Evolutionary conservation across 2,888 invertebrate species (phyloP), one percentile per base, ranked within the genome.

Genomic region (Heliconius erato): DNA sequence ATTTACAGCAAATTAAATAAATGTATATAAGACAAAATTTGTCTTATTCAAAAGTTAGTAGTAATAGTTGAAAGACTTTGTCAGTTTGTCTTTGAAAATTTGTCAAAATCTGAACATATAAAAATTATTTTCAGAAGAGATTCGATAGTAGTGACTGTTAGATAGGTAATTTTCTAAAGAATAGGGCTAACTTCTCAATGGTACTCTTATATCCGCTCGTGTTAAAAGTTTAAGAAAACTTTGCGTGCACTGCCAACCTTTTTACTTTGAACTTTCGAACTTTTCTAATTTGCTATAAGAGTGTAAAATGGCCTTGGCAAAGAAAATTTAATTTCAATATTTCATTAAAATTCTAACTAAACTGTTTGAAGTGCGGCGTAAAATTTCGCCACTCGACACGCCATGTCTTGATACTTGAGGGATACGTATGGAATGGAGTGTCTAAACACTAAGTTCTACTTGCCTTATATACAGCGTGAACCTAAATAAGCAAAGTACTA

Each of bases 1-100:
- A 84, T 83, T 83, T 77, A 74, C 54, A 82, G 59, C n/a, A 67
- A 80, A 83, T 79, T 83, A 81, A 81, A 83, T 82, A 79, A 79
- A 72, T 44, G 44, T 72, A n/a, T 72, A 44, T 44, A 72, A 79
- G 23, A 59, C 23, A 7, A 63, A 26, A 40, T 26, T 28, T 40
- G 44, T 40, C 11, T 32, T 9, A 40, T 49, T 19, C 2, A 49
- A 49, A 49, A 28, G 28, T 28, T 28, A 2, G 28, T 28, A 28
- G 28, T 28, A 28, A 28, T 28, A 28, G 28, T 28, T 28, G 28
- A 54, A 54, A 63, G 19, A 11, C 63, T 63, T 63, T 11, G 11
- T 63, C n/a, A 63, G 63, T n/a, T 63, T 63, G 3, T 35, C 6
- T 14, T 32, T 35, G 11, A 71, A 71, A 71, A n/a, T 2, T 26